Conservation (phyloP, 2,888 invertebrate species). For the Himalopsyche japonica region DNA sequence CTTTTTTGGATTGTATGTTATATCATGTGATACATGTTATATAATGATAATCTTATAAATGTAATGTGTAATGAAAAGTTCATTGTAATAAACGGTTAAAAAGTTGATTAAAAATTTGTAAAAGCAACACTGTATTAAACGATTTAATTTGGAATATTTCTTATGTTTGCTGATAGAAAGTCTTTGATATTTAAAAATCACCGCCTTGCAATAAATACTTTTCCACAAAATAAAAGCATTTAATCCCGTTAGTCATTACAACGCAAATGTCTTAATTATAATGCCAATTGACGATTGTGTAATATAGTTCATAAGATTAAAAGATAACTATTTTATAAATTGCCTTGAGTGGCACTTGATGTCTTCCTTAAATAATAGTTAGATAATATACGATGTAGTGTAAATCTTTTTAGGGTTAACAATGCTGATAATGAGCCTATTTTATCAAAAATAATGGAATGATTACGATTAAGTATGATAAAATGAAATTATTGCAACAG, state of each 20-base stretch:
- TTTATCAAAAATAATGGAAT: not conserved
- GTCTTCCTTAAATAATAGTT: constrained; percentile 38
- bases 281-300: constrained; percentile 31
- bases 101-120: too few species aligned
- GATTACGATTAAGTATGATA: not conserved
- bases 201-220: not conserved
- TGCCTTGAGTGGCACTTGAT: constrained; percentile 38
- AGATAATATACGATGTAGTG: constrained; percentile 19
- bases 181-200: not conserved
- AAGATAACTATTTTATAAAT: constrained; percentile 26
- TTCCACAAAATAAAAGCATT: not conserved
- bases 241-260: not conserved
- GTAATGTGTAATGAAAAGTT: too few species aligned
- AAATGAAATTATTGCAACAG: not conserved
- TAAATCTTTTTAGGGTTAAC: constrained; percentile 17
- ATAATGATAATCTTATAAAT: too few species aligned
- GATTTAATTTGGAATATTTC: too few species aligned
- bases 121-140: too few species aligned
- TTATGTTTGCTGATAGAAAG: not conserved
- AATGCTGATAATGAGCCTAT: constrained; percentile 17
- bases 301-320: constrained; percentile 17
- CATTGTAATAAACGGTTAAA: too few species aligned
- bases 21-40: too few species aligned
- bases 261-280: constrained; percentile 6
- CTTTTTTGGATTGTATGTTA: too few species aligned